phyloP scores from a whole-genome alignment of 2,797 vertebrate genomes.

The Aldrovandia affinis region DNA sequence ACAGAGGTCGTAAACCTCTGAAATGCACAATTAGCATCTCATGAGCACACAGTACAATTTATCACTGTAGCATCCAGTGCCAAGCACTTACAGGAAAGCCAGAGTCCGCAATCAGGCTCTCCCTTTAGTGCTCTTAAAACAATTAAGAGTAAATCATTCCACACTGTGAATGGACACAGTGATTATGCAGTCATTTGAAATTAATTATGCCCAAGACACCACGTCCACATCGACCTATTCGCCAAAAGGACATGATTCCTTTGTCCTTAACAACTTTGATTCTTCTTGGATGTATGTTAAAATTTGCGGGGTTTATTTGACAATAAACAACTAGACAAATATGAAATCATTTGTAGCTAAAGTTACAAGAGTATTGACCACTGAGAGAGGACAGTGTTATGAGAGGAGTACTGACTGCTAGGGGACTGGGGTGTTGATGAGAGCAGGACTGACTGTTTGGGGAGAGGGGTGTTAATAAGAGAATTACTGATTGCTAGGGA shows the following conservation, averaged over 20 bases:
- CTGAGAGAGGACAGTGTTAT: neutral
- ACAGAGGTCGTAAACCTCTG: neutral
- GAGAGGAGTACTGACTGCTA: neutral
- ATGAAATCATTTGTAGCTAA: no score
- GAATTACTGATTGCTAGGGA: no score
- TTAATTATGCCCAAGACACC: neutral
- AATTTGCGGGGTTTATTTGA: neutral
- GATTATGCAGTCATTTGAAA: neutral
- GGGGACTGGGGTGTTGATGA: neutral
- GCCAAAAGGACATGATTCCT: neutral
- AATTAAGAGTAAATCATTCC: neutral
- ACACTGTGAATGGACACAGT: neutral
- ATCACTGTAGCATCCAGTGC: neutral
- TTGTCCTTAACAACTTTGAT: neutral
- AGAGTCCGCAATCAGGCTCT: neutral
- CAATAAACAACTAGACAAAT: neutral
- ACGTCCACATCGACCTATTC: neutral
- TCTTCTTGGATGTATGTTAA: neutral
- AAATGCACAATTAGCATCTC: neutral
- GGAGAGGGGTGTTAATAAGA: no score
- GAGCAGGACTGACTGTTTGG: neutral
- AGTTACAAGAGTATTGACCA: no score
- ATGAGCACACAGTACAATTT: neutral
- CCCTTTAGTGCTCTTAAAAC: neutral
- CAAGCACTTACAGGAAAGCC: constrained; percentile 1